A percentile compares a stretch with the other conserved stretches of the same genome.
Evolutionary conservation across 2,113 vertebrate genomes (phyloP).

Genomic region (Neomonachus schauinslandi): DNA sequence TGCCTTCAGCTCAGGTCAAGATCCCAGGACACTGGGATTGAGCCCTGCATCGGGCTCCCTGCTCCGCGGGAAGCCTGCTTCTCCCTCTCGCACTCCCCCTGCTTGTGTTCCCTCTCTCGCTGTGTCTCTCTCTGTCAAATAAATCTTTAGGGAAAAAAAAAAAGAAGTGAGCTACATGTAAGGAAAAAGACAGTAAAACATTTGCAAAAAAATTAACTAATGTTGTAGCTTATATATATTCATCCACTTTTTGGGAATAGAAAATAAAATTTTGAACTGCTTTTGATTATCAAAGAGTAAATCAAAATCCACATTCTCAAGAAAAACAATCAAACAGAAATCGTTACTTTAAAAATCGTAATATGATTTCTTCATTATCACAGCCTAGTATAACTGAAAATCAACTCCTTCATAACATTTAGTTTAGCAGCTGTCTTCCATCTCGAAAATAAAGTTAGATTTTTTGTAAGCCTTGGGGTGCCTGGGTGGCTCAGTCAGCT

Average conservation of each 20-base stretch:
- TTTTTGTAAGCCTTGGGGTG: neutral
- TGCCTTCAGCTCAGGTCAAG: too few relatives aligned
- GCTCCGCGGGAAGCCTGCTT: too few relatives aligned
- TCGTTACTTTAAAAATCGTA: neutral
- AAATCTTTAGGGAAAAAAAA: too few relatives aligned
- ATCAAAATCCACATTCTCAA: neutral
- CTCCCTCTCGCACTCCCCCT: too few relatives aligned
- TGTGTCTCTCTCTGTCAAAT: too few relatives aligned
- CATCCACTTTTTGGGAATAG: neutral
- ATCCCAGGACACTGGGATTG: too few relatives aligned
- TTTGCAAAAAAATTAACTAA: neutral
- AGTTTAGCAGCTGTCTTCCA: neutral
- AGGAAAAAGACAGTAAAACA: neutral
- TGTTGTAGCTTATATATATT: neutral
- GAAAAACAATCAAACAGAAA: neutral
- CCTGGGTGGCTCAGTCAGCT: neutral
- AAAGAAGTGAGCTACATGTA: neutral
- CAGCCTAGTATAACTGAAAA: neutral
- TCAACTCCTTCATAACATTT: neutral
- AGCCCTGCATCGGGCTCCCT: too few relatives aligned
- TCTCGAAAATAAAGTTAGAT: neutral
- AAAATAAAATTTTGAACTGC: neutral
- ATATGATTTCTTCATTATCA: neutral
- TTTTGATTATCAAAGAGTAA: conserved; percentile 12
- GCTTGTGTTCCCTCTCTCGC: too few relatives aligned